Percentiles rank a stretch among this genome's conserved stretches.
These are phyloP conservation scores for Thryonomys swinderianus DNA, from an alignment of 2,113 vertebrate species.

Conservation along the genomic window DNA sequence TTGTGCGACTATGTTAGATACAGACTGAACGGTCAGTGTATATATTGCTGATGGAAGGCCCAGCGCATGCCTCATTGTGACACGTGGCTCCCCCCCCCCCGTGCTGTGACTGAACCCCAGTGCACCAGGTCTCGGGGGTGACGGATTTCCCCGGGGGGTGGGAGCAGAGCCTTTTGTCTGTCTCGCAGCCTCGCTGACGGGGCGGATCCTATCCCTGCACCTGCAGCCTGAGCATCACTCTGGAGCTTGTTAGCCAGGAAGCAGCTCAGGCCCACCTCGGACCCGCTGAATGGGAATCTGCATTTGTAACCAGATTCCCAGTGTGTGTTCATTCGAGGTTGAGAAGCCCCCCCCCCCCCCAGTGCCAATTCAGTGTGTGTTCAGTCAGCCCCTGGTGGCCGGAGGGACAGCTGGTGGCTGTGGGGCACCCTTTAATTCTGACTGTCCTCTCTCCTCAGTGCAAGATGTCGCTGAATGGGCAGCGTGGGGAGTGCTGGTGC, in stretches of 20 bases:
- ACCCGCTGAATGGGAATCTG: background rate
- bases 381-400: no score
- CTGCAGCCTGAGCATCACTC: accelerated
- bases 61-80: background rate
- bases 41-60: background rate
- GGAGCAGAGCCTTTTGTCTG: background rate
- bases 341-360: accelerated
- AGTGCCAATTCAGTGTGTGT: accelerated
- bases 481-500: slow-evolving; percentile 98
- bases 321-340: accelerated
- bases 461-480: slow-evolving; percentile 97
- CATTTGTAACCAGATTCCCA: background rate
- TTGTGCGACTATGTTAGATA: background rate
- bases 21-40: accelerated
- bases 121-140: background rate
- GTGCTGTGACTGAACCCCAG: background rate
- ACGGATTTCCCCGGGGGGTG: background rate
- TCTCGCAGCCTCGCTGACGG: no score
- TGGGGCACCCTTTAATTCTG: accelerated
- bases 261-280: background rate
- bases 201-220: background rate
- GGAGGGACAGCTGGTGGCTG: accelerated
- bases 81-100: accelerated
- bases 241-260: accelerated
- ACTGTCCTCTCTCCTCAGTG: slow-evolving; percentile 87